These are phyloP conservation scores for Spilarctia lutea DNA, from an alignment of 2,888 invertebrate genomes.

Conservation along the genomic window DNA sequence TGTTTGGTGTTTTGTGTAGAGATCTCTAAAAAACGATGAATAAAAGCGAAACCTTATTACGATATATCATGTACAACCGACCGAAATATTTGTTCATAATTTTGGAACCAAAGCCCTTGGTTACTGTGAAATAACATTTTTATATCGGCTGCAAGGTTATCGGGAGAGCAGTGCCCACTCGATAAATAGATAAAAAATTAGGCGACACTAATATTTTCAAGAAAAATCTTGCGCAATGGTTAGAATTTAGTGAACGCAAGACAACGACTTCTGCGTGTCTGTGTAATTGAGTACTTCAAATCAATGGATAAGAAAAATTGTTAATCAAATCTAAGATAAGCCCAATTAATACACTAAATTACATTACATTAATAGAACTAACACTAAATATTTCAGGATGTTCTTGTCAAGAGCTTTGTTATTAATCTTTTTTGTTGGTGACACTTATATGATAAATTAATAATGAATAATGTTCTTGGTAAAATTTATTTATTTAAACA, in stretches of 20 bases:
- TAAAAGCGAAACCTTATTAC: too few species aligned
- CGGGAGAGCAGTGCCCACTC: neutral
- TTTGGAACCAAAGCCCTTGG: neutral
- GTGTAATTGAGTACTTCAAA: neutral
- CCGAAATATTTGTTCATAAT: neutral
- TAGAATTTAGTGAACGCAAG: neutral
- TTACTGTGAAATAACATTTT: neutral
- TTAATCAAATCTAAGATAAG: neutral
- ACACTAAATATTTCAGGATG: neutral
- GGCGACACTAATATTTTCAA: neutral
- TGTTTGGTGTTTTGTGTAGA: too few species aligned
- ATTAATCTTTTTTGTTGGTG: neutral
- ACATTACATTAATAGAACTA: neutral
- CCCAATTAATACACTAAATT: neutral
- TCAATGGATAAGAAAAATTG: neutral
- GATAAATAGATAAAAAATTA: neutral
- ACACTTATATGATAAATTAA: neutral
- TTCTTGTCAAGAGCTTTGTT: neutral
- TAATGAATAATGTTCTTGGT: neutral
- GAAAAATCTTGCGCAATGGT: neutral
- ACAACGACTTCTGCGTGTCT: neutral
- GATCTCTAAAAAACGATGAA: too few species aligned
- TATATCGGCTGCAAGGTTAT: neutral
- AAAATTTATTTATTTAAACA: neutral
- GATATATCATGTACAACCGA: too few species aligned